Conservation (phyloP, 2,888 invertebrate species). For the Synergus gifuensis region DNA sequence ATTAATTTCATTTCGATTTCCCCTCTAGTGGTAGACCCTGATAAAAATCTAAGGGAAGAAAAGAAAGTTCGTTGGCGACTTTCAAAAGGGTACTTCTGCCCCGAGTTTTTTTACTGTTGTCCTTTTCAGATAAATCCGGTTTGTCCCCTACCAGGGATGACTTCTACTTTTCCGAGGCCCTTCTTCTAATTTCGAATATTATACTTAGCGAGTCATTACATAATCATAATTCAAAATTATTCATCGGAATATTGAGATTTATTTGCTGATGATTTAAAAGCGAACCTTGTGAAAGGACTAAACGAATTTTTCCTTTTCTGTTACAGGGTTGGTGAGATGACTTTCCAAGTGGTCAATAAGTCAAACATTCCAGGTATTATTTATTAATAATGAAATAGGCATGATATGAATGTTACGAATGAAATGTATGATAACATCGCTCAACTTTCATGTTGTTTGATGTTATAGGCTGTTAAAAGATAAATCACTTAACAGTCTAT, state of each 20-base stretch:
- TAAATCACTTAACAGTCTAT: slow-evolving; percentile 5
- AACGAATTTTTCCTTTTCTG: background rate
- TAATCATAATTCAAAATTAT: background rate
- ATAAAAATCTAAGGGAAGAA: slow-evolving; percentile 32
- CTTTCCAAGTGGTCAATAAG: background rate
- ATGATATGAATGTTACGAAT: background rate
- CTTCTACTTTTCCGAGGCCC: background rate
- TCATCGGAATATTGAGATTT: background rate
- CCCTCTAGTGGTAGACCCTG: background rate
- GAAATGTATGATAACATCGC: background rate
- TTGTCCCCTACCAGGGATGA: slow-evolving; percentile 17
- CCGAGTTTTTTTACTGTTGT: background rate
- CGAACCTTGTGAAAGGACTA: background rate
- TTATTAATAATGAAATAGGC: background rate
- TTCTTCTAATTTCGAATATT: background rate
- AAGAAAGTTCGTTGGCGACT: slow-evolving; percentile 25
- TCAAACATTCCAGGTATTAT: background rate
- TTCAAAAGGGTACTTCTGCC: slow-evolving; percentile 11
- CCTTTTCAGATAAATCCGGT: slow-evolving; percentile 16
- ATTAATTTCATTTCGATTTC: slow-evolving; percentile 10
- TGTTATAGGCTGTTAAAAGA: background rate
- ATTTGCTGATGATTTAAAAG: background rate
- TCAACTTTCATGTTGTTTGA: background rate
- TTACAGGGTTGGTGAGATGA: background rate
- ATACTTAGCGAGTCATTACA: no score